These are phyloP conservation scores for Chaenodraco wilsoni DNA, from an alignment of 2,797 vertebrate species.

Conservation along the genomic window DNA sequence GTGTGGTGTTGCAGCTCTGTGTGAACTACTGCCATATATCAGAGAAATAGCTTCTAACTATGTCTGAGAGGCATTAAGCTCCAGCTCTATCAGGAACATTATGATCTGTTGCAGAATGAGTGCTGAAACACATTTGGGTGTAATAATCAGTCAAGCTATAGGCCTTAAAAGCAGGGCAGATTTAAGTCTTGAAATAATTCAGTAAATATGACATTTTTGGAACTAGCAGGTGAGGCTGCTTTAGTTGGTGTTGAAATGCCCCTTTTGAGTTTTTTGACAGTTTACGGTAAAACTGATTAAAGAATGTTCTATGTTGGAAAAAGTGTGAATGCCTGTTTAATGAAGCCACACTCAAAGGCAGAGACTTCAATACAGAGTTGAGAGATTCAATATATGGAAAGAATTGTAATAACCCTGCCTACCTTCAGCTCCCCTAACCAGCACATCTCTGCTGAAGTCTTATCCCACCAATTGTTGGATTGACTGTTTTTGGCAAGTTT, in stretches of 20 bases:
- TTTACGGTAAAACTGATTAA: not conserved
- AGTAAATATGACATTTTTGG: not conserved
- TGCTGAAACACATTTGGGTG: slow-evolving; percentile 38
- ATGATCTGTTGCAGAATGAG: slow-evolving; percentile 43
- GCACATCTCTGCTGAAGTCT: not conserved
- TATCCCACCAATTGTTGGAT: no score
- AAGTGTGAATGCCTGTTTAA: not conserved
- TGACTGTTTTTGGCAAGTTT: no score
- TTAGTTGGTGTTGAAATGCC: not conserved
- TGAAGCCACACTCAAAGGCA: not conserved
- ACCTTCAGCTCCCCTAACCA: not conserved
- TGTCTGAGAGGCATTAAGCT: slow-evolving; percentile 44
- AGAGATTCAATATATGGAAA: not conserved
- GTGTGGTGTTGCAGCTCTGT: slow-evolving; percentile 56
- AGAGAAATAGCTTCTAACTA: slow-evolving; percentile 53
- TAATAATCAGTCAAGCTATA: not conserved
- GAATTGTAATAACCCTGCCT: not conserved
- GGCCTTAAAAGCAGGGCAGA: not conserved
- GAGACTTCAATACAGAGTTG: no score
- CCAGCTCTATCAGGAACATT: slow-evolving; percentile 56
- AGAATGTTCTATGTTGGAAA: not conserved
- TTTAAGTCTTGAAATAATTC: slow-evolving; percentile 12
- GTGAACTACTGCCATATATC: slow-evolving; percentile 63
- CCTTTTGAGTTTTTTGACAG: not conserved
- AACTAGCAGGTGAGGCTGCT: not conserved